Evolutionary conservation across 1,140 invertebrate species (phyloP).

Genomic region (Colletes latitarsis): DNA sequence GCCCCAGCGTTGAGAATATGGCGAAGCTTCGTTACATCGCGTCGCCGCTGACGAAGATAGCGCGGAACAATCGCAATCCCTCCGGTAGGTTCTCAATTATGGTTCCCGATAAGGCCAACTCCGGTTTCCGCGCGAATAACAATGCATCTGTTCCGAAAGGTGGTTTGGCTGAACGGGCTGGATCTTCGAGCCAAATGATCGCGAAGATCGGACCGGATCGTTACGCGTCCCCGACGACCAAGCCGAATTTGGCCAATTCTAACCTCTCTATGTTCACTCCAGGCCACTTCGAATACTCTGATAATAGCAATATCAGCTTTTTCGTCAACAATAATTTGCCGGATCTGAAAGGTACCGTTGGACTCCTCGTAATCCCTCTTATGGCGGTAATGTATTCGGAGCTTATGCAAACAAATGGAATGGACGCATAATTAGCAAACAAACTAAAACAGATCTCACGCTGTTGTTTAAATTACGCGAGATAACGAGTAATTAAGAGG

Average conservation of each 20-base stretch:
- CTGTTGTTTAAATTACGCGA: too few relatives aligned
- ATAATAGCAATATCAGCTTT: constrained; percentile 41
- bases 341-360: neutral
- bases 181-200: neutral
- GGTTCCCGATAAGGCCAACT: neutral
- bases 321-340: neutral
- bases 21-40: constrained; percentile 1
- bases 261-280: constrained; percentile 18
- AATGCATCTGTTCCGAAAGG: neutral
- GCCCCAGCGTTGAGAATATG: too few relatives aligned
- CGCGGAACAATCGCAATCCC: neutral
- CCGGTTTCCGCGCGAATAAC: neutral
- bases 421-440: too few relatives aligned
- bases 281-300: constrained; percentile 12
- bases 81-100: neutral
- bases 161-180: neutral
- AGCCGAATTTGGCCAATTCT: neutral
- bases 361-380: too few relatives aligned
- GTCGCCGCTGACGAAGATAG: neutral
- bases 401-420: too few relatives aligned
- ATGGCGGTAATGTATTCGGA: too few relatives aligned
- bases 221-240: neutral
- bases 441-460: too few relatives aligned
- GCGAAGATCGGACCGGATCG: constrained; percentile 4
- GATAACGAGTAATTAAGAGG: too few relatives aligned